Evolutionary conservation across 2,113 vertebrate genomes (phyloP).

Genomic region (Platysteira castanea): DNA sequence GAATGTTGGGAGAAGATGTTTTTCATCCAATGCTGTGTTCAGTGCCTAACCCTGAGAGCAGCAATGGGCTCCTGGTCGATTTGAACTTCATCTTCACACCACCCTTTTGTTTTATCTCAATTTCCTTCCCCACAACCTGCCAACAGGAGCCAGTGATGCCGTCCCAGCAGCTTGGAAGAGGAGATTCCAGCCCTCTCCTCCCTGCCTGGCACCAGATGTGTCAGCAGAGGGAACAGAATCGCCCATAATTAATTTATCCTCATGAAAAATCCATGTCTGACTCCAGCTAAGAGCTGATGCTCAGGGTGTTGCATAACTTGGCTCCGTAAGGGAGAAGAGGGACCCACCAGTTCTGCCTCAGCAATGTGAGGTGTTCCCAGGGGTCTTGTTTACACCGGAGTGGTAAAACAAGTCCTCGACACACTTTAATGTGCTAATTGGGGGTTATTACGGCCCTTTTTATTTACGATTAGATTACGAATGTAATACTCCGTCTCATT

Average conservation of each 20-base stretch:
- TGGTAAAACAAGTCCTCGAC: constrained; percentile 51
- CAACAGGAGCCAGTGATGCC: rapidly evolving
- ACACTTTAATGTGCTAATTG: constrained; percentile 76
- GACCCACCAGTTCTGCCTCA: not conserved
- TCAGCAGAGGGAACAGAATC: not conserved
- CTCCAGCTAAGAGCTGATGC: not conserved
- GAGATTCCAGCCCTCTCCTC: not conserved
- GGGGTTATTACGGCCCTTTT: constrained; percentile 73
- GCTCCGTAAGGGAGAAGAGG: constrained; percentile 42
- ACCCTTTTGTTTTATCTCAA: not conserved
- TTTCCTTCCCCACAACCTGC: not conserved
- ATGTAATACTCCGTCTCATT: constrained; percentile 63
- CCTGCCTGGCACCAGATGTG: not conserved
- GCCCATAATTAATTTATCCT: constrained; percentile 16
- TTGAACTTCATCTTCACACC: rapidly evolving
- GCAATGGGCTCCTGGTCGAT: not conserved
- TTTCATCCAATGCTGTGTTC: rapidly evolving
- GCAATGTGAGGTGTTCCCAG: constrained; percentile 39
- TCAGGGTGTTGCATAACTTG: not conserved
- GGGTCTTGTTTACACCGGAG: constrained; percentile 50
- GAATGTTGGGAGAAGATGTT: rapidly evolving
- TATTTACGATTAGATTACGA: constrained; percentile 72
- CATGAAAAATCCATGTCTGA: not conserved
- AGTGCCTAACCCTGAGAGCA: rapidly evolving
- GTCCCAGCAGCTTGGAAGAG: not conserved